These are phyloP conservation scores for Pollenia amentaria DNA, from an alignment of 2,888 invertebrate genomes.

Conservation along the genomic window DNA sequence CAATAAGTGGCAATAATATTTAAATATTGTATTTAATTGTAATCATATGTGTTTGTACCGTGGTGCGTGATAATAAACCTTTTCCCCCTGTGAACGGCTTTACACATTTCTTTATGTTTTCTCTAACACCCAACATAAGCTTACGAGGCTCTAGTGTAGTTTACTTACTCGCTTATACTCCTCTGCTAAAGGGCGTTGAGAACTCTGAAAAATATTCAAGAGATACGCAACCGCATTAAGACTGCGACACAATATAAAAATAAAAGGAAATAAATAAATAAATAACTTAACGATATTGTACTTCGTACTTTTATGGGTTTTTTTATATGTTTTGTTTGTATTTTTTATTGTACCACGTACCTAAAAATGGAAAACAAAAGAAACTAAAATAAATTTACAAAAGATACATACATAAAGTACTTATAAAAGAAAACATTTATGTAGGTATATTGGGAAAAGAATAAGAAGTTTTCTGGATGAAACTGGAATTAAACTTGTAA, in stretches of 20 bases:
- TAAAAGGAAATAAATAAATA: constrained; percentile 16
- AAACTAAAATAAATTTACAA: constrained; percentile 19
- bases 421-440: constrained; percentile 12
- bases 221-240: constrained; percentile 57
- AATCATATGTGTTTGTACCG: constrained; percentile 16
- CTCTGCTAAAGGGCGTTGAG: constrained; percentile 60
- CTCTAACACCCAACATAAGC: neutral
- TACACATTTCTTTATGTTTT: neutral
- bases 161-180: constrained; percentile 5
- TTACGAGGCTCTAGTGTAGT: constrained; percentile 7
- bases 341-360: neutral
- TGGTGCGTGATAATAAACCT: neutral
- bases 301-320: constrained; percentile 43
- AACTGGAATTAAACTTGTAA: constrained; percentile 47
- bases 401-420: neutral
- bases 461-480: constrained; percentile 50
- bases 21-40: neutral
- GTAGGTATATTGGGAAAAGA: constrained; percentile 22
- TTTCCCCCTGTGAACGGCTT: neutral
- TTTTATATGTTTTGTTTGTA: constrained; percentile 29
- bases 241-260: constrained; percentile 48
- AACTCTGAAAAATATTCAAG: constrained; percentile 51
- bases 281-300: constrained; percentile 29
- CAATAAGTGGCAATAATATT: constrained; percentile 17
- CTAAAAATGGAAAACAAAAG: constrained; percentile 17